A percentile compares a stretch with the other conserved stretches of the same genome.
Evolutionary conservation across 2,797 vertebrate species (phyloP).

Genomic region (Aldrovandia affinis): DNA sequence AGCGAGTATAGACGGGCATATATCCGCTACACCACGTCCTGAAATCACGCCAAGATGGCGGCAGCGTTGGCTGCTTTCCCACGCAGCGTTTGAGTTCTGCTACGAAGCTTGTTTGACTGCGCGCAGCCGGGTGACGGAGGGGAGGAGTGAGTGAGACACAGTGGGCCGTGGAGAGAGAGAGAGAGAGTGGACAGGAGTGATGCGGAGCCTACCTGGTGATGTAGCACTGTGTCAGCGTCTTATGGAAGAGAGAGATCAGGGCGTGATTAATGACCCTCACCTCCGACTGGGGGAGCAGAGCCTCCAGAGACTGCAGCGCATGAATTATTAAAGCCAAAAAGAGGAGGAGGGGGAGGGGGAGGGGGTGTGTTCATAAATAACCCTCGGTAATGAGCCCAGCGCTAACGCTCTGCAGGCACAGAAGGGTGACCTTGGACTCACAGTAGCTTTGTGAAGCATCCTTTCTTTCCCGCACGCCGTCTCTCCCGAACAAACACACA

Average conservation of each 20-base stretch:
- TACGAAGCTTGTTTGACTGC: background rate
- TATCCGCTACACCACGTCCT: background rate
- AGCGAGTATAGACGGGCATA: background rate
- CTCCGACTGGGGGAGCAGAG: slow-evolving; percentile 76
- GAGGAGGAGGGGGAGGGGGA: slow-evolving; percentile 49
- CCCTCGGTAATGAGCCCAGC: slow-evolving; percentile 66
- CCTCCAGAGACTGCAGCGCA: slow-evolving; percentile 69
- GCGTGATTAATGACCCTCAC: slow-evolving; percentile 79
- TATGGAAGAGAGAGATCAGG: slow-evolving; percentile 58
- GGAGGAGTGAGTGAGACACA: background rate
- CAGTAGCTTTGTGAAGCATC: background rate
- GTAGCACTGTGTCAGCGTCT: background rate
- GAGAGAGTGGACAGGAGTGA: slow-evolving; percentile 8
- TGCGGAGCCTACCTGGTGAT: slow-evolving; percentile 21
- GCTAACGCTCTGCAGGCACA: slow-evolving; percentile 55
- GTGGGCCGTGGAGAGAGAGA: background rate
- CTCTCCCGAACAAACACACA: slow-evolving; percentile 24
- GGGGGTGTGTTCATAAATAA: slow-evolving; percentile 62
- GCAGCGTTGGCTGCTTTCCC: background rate
- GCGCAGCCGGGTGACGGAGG: background rate
- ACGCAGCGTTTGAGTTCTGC: background rate
- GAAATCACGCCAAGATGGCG: background rate
- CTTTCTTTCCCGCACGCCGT: slow-evolving; percentile 16
- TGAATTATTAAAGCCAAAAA: slow-evolving; percentile 78
- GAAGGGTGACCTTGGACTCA: slow-evolving; percentile 61